Evolutionary conservation across 1,140 invertebrate genomes (phyloP).

Genomic region (Leguminivora glycinivorella): DNA sequence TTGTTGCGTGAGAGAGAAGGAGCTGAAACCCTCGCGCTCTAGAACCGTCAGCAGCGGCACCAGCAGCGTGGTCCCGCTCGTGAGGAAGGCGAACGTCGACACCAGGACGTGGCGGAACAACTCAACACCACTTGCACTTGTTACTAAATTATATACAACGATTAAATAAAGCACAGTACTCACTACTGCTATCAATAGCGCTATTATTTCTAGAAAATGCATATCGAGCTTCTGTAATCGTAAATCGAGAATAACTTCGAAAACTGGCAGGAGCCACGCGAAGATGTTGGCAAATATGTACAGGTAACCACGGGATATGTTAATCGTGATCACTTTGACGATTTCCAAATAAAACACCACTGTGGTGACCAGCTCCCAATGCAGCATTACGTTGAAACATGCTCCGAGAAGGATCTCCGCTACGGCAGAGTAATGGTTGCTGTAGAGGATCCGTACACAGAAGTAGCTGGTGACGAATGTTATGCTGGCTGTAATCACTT

Average conservation of each 20-base stretch:
- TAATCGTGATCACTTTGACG: background rate
- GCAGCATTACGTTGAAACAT: background rate
- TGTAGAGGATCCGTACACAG: background rate
- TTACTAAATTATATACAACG: background rate
- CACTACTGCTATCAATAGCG: constrained; percentile 1
- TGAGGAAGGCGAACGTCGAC: background rate
- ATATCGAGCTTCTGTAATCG: background rate
- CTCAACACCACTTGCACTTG: background rate
- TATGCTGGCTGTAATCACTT: background rate
- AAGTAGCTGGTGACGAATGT: background rate
- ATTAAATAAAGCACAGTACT: background rate
- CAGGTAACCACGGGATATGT: background rate
- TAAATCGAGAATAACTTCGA: background rate
- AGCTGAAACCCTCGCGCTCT: background rate
- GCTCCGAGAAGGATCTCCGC: background rate
- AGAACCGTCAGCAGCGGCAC: background rate
- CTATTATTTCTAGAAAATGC: background rate
- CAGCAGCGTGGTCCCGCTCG: background rate
- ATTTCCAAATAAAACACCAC: background rate
- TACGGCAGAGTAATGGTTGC: background rate
- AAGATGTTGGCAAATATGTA: background rate
- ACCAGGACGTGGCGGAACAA: background rate
- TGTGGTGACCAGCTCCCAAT: constrained; percentile 2
- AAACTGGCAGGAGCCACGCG: background rate
- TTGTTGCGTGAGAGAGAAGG: background rate